These are phyloP conservation scores for Physocephala rufipes DNA, from an alignment of 2,888 invertebrate genomes.

Conservation along the genomic window DNA sequence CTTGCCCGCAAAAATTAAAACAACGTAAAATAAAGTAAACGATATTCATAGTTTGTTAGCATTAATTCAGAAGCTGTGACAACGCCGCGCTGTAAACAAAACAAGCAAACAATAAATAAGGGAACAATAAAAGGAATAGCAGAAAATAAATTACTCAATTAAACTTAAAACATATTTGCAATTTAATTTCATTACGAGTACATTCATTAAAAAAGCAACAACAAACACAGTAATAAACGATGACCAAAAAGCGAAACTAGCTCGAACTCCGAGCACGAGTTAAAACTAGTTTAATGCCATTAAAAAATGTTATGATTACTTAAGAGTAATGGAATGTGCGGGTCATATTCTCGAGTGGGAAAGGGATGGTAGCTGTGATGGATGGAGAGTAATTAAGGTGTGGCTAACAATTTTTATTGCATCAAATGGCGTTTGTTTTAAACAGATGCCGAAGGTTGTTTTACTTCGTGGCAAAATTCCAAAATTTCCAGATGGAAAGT, in stretches of 20 bases:
- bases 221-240: too few species aligned
- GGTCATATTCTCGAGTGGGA: background rate
- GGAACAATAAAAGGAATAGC: background rate
- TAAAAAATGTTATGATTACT: background rate
- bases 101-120: background rate
- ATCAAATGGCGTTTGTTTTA: background rate
- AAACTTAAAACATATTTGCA: conserved; percentile 11
- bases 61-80: background rate
- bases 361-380: background rate
- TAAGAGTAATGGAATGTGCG: background rate
- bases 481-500: background rate
- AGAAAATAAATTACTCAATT: background rate
- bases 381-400: background rate
- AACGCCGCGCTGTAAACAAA: background rate
- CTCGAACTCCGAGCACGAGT: background rate
- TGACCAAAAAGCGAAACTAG: background rate
- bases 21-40: background rate
- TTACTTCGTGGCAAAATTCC: background rate
- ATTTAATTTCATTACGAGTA: conserved; percentile 5
- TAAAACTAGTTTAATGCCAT: background rate
- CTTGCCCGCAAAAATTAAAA: too few species aligned
- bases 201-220: background rate
- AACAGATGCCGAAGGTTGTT: background rate
- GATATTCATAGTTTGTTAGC: background rate
- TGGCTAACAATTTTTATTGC: background rate